A percentile compares a stretch with the other conserved stretches of the same genome.
Conservation (phyloP, 2,888 invertebrate species). For the Villa cingulata region DNA sequence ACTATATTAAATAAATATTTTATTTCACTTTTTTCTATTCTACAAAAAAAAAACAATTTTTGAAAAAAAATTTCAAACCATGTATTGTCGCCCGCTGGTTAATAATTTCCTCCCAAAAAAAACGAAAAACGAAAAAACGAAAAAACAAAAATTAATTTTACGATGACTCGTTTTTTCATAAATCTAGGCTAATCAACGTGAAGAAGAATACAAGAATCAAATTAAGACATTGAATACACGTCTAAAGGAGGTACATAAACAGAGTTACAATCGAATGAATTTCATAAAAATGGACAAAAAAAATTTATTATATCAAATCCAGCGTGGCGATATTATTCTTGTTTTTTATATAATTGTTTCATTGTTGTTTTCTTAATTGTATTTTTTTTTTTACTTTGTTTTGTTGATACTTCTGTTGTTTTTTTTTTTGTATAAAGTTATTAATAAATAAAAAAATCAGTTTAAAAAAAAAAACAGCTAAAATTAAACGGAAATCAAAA, state of each 20-base stretch:
- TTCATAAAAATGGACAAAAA: background rate
- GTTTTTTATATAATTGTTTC: conserved; percentile 1
- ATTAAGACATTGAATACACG: conserved; percentile 97
- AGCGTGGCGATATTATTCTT: conserved; percentile 4
- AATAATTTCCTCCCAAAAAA: background rate
- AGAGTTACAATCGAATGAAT: background rate
- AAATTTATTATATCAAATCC: conserved; percentile 3
- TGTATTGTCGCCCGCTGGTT: background rate
- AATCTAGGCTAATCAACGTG: conserved; percentile 92
- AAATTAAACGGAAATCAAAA: too few relatives aligned
- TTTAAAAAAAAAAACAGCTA: too few relatives aligned
- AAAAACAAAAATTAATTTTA: too few relatives aligned
- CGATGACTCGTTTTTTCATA: background rate
- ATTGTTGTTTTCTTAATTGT: background rate
- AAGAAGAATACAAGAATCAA: conserved; percentile 99
- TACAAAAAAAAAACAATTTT: too few relatives aligned
- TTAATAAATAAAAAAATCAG: too few relatives aligned
- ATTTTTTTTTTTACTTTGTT: background rate
- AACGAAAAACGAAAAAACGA: too few relatives aligned
- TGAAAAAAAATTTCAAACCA: too few relatives aligned
- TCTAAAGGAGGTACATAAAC: conserved; percentile 82
- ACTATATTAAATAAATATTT: too few relatives aligned
- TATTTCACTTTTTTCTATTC: too few relatives aligned
- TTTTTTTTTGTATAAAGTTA: too few relatives aligned
- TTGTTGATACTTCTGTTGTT: too few relatives aligned